Evolutionary conservation across 2,888 invertebrate species (phyloP).

Genomic region (Lymantria monacha): DNA sequence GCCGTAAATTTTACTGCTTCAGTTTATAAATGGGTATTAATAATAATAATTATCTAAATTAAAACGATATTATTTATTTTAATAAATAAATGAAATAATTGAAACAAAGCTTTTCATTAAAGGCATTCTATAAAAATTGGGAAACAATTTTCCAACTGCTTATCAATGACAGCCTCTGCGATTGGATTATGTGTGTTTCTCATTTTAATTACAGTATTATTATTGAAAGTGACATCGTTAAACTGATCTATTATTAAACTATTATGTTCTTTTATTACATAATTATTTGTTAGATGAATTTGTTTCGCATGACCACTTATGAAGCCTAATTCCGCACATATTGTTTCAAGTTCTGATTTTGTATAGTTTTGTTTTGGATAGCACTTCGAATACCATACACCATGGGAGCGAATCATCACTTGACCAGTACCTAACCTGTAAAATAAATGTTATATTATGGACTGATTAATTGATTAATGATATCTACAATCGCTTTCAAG

Average conservation of each 20-base stretch:
- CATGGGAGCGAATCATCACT: conserved; percentile 84
- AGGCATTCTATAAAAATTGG: conserved; percentile 76
- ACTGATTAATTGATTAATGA: too few species aligned
- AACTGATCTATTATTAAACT: conserved; percentile 58
- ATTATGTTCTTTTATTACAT: conserved; percentile 48
- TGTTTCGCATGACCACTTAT: conserved; percentile 77
- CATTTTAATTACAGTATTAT: conserved; percentile 60
- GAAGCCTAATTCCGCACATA: conserved; percentile 85
- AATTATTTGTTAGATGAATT: conserved; percentile 44
- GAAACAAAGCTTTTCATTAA: conserved; percentile 24
- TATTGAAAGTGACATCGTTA: conserved; percentile 61
- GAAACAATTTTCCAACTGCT: conserved; percentile 54
- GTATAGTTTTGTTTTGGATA: conserved; percentile 79
- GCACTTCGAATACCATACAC: conserved; percentile 88
- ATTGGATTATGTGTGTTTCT: conserved; percentile 62
- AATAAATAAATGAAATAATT: conserved; percentile 25
- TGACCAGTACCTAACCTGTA: conserved; percentile 84
- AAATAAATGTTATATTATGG: neutral
- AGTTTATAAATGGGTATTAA: too few species aligned
- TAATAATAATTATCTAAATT: neutral
- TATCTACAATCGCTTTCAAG: too few species aligned
- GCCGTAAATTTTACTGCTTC: too few species aligned
- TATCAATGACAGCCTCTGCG: conserved; percentile 53
- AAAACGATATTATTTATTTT: neutral
- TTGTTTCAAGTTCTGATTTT: conserved; percentile 76